Evolutionary conservation across 2,113 vertebrate genomes (phyloP).

Genomic region (Podilymbus podiceps): DNA sequence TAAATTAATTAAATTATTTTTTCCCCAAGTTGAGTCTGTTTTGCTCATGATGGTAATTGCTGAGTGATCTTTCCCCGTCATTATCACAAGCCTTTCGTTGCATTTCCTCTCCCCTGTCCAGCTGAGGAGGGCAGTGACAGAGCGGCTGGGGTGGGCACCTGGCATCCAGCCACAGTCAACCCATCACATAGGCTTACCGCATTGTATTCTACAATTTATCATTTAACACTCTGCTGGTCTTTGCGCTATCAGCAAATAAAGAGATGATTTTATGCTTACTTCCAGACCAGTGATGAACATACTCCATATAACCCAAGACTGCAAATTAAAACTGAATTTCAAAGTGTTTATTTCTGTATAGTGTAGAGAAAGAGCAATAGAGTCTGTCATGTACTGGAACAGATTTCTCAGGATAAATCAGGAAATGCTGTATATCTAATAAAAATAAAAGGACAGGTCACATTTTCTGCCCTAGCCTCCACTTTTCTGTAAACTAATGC

Average conservation of each 20-base stretch:
- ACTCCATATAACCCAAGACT: neutral
- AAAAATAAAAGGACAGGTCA: neutral
- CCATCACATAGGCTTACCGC: neutral
- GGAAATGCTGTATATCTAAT: neutral
- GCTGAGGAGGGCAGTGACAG: too few species aligned
- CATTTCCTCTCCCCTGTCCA: too few species aligned
- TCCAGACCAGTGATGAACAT: neutral
- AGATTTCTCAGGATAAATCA: neutral
- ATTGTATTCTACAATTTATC: neutral
- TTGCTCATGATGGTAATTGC: too few species aligned
- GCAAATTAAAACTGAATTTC: neutral
- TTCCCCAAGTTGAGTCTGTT: too few species aligned
- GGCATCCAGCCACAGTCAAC: too few species aligned
- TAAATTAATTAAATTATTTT: too few species aligned
- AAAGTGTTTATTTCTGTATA: neutral
- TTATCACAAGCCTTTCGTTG: too few species aligned
- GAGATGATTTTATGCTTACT: neutral
- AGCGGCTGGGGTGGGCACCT: too few species aligned
- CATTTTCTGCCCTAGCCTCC: neutral
- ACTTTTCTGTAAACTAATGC: neutral
- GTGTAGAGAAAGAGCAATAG: neutral
- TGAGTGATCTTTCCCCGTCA: too few species aligned
- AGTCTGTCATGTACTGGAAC: neutral
- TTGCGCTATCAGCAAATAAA: neutral
- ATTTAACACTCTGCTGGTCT: neutral